Base-by-base conservation (phyloP, 2,113 vertebrate species). In the Trochalopteron elliotii region DNA sequence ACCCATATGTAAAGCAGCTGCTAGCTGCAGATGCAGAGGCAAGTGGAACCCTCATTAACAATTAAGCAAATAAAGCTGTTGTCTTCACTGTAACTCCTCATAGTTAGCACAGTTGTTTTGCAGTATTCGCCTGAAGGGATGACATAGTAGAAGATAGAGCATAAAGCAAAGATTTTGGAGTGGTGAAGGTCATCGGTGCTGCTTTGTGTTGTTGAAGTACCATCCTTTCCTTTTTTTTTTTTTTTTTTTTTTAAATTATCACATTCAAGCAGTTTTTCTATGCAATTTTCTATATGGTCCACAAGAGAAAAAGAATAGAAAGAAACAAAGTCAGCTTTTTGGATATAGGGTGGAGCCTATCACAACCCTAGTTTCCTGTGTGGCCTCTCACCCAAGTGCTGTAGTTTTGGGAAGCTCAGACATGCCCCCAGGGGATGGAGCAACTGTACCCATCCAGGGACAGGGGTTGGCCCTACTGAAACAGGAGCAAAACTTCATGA, bases 91-190 rank as follows among this genome's bases (percentile, higher is more conserved):
- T 72, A 77, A 42, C 35, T 83, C 27, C 35, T 88, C 39, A 37
- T 39, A 47, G 30, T 37, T 71, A 47, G 47, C 21, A 27, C 28
- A 44, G 30, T 56, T 0, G 0, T 68, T 27, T 24, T 61, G 53
- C 9, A 23, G 1, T 61, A 25, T 55, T 92, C 88, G 31, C 56
- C 59, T 45, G 35, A 61, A 76, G 55, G 55, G 42, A 61, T 5
- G 9, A n/a, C n/a, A 10, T 64, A 19, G 13, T 11, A 39, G 67
- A 50, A 70, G 35, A 50, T 1, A 25, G 33, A 25, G 33, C 24
- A 31, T 24, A 89, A 91, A 81, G 53, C 31, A 61, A 79, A 77
- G 59, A 10, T 67, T 79, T 93, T 59, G 55, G 77, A 65, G n/a
- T 1, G 2, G 15, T 47, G 17, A 55, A 52, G 27, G 31, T 45